Evolutionary conservation across 2,113 vertebrate species (phyloP).

Genomic region (Sylvietta virens): DNA sequence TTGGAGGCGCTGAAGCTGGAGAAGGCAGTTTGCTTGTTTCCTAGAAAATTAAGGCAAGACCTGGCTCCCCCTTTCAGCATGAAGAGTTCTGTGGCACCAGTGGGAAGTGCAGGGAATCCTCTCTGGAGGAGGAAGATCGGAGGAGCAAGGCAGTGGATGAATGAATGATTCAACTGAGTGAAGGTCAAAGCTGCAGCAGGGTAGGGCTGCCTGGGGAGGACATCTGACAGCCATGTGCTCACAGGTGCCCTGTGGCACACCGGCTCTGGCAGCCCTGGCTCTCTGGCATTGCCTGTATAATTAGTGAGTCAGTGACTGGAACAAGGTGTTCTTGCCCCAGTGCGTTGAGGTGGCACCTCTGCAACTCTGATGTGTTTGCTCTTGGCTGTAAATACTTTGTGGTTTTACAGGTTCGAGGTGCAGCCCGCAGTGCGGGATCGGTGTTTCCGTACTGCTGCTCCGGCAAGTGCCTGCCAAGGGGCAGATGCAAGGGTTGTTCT

Average conservation of each 20-base stretch:
- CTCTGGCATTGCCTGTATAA: constrained; percentile 29
- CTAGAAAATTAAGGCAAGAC: not conserved
- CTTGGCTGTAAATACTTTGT: constrained; percentile 39
- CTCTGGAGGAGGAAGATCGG: not conserved
- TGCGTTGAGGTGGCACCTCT: constrained; percentile 12
- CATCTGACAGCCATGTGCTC: not conserved
- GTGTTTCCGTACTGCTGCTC: not conserved
- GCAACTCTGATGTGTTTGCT: constrained; percentile 42
- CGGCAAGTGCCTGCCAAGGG: not conserved
- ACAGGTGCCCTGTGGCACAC: constrained; percentile 8
- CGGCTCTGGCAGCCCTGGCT: not conserved
- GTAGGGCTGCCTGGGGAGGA: not conserved
- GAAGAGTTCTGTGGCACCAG: accelerated
- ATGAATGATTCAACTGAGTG: not conserved
- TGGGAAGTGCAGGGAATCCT: not conserved
- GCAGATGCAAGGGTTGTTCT: not conserved
- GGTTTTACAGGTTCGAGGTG: constrained; percentile 21
- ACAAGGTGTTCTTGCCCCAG: constrained; percentile 51
- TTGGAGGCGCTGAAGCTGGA: not conserved
- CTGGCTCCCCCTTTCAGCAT: accelerated
- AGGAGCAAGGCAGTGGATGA: not conserved
- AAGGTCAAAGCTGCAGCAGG: not conserved
- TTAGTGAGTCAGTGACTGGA: constrained; percentile 53
- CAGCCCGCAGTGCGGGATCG: not conserved
- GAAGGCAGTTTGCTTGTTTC: not conserved